Base-by-base conservation (phyloP, 1,140 invertebrate genomes). In the Drosophila sp. region DNA sequence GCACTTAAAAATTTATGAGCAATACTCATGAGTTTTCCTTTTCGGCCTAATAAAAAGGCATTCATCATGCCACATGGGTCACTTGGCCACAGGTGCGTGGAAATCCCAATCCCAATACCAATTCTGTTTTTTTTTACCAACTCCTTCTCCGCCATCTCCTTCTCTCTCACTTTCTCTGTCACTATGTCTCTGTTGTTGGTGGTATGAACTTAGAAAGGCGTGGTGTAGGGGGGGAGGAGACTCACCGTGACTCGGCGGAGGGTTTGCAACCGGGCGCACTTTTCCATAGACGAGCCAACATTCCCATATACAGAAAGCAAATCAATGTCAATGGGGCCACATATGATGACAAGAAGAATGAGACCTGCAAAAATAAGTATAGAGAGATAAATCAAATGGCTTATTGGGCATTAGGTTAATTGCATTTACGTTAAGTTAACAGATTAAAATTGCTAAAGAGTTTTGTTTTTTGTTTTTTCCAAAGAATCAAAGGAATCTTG, bases 251-350 rank as follows among this genome's bases (percentile, higher is more conserved):
- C 79, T 94, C 94, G 2, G 94, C 94, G n/a, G 94, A 94, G 44
- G 94, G 93, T 66, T 94, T 94, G 5, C 95, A 95, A 25, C 95
- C 96, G 0, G 96, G 96, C 29, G 95, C 94, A 66, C 95, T 96
- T 90, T 96, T 95, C 97, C 97, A 98, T 66, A 98, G 93, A 55
- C 97, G 94, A 66, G 95, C 94, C 80, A 99, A 92, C 96, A 99
- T 98, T 72, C 96, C 95, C 87, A 98, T 95, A 92, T 99, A 99
- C 47, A 99, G 93, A 50, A 97, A 94, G 89, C 96, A 96, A 80
- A 98, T 98, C 72, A 98, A 93, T n/a, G 95, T 94, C 92, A 98
- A 92, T 0, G 97, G 97, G 55, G 97, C 94, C 68, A 96, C 95
- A 92, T 97, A 98, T 11, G 96, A 97, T n/a, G 95, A 96, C 27